phyloP scores from a whole-genome alignment of 2,797 vertebrate genomes.

The Choloepus didactylus region DNA sequence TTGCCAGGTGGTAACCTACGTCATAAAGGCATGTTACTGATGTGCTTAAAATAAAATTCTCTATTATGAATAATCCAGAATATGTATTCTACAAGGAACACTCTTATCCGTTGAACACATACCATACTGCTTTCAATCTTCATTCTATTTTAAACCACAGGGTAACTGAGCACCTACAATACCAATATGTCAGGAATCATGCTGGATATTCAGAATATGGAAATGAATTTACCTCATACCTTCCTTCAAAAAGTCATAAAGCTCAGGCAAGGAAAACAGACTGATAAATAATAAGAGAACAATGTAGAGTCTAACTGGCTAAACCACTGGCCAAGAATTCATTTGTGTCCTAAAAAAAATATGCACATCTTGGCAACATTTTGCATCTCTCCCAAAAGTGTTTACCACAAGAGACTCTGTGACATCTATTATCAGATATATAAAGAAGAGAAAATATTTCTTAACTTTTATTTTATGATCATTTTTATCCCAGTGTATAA shows the following conservation, averaged over 20 bases:
- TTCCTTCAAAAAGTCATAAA: background rate
- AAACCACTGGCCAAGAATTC: background rate
- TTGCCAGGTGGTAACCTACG: background rate
- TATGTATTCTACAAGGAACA: background rate
- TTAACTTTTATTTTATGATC: slow-evolving; percentile 13
- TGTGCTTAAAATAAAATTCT: slow-evolving; percentile 2
- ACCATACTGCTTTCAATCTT: background rate
- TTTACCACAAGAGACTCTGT: background rate
- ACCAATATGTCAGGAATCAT: background rate
- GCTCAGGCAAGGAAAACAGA: background rate
- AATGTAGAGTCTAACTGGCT: background rate
- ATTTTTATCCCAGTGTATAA: background rate
- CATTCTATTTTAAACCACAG: background rate
- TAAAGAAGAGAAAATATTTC: slow-evolving; percentile 1
- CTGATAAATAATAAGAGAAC: background rate
- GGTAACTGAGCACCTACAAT: background rate
- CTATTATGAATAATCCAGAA: background rate
- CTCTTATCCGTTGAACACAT: background rate
- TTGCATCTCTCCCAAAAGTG: background rate
- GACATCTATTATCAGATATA: background rate
- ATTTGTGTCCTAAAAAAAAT: background rate
- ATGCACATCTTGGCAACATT: background rate
- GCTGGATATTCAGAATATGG: background rate
- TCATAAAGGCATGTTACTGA: background rate
- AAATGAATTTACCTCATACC: slow-evolving; percentile 27